These are phyloP conservation scores for Panulirus ornatus DNA, from an alignment of 1,140 invertebrate genomes.

Conservation along the genomic window DNA sequence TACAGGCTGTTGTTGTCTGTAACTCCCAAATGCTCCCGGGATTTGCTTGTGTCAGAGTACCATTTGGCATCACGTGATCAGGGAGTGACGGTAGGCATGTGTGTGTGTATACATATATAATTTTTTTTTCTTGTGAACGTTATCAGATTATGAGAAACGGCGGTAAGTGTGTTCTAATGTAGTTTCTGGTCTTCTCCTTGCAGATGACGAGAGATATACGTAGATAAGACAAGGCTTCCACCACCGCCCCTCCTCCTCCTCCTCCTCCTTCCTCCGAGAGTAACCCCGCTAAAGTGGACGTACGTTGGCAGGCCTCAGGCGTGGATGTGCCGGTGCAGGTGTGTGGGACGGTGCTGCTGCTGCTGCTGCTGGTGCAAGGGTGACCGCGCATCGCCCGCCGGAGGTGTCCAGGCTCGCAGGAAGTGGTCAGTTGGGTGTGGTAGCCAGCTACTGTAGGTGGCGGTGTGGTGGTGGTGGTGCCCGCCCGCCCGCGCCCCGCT, in stretches of 20 bases:
- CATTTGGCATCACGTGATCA: constrained; percentile 4
- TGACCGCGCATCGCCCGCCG: too few relatives aligned
- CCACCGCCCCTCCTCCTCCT: too few relatives aligned
- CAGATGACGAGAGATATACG: background rate
- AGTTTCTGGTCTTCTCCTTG: constrained; percentile 10
- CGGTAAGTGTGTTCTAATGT: constrained; percentile 6
- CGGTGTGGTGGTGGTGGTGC: background rate
- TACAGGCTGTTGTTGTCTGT: background rate
- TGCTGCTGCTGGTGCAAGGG: too few relatives aligned
- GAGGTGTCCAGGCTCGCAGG: too few relatives aligned
- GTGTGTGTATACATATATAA: background rate
- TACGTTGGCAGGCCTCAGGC: background rate
- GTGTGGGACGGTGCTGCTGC: background rate
- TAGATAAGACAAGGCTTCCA: background rate
- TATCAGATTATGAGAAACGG: background rate
- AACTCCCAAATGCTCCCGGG: background rate
- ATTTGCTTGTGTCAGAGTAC: background rate
- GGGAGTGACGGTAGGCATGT: background rate
- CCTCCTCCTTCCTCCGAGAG: background rate
- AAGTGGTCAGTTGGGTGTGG: background rate
- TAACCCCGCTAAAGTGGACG: background rate
- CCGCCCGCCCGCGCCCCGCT: background rate
- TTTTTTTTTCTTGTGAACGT: background rate
- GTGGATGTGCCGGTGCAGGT: background rate
- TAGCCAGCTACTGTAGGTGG: background rate